Percentiles rank a stretch among this genome's conserved stretches.
Conservation (phyloP, 2,797 vertebrate species). For the Coluber constrictor region DNA sequence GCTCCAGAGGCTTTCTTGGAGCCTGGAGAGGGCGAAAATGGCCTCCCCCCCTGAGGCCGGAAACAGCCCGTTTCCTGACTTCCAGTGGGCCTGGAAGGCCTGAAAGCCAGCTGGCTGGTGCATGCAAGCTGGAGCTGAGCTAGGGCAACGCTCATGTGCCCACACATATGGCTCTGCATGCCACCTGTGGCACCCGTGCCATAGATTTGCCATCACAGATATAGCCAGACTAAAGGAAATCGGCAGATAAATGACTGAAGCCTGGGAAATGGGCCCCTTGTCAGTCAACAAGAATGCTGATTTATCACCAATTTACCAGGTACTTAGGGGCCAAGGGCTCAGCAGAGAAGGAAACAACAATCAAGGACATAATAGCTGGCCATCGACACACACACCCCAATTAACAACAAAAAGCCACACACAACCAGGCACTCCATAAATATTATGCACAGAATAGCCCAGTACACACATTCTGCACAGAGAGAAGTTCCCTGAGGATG, state of each 20-base stretch:
- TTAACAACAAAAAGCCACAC: not conserved
- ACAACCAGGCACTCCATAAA: not conserved
- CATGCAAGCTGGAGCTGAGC: no score
- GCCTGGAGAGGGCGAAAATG: no score
- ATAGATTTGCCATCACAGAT: no score
- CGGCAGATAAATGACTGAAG: not conserved
- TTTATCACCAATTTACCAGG: not conserved
- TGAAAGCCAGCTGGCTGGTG: no score
- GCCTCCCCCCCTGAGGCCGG: no score
- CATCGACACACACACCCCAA: rapidly evolving
- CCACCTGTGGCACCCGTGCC: no score
- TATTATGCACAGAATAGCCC: not conserved
- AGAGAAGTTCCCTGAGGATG: not conserved
- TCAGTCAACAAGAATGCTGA: not conserved
- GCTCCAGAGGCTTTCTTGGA: no score
- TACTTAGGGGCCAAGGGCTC: not conserved
- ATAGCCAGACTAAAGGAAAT: not conserved
- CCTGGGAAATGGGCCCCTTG: not conserved
- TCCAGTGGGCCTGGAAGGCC: no score
- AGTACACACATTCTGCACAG: not conserved
- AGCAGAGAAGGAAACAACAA: not conserved
- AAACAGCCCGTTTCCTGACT: no score
- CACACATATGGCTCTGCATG: no score
- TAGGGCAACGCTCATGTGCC: no score
- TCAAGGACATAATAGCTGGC: not conserved